Evolutionary conservation across 2,113 vertebrate species (phyloP), one percentile per base, ranked within the genome.

Genomic region (Colossoma macropomum): DNA sequence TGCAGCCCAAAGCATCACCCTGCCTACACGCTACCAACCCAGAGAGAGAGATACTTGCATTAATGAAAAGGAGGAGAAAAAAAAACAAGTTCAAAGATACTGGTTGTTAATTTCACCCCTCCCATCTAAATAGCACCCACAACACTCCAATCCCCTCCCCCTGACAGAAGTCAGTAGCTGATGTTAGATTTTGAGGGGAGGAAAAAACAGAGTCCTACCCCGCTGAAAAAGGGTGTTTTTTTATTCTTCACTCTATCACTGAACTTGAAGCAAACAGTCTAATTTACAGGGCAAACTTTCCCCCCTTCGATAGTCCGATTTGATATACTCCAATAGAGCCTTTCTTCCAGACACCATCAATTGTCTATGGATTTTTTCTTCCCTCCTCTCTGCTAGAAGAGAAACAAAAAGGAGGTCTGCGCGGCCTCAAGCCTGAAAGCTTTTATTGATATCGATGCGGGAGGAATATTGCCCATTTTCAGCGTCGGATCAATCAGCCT

Each of bases 281-380:
- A 93, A 93, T 93, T 94, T 92, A 91, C 91, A 89, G 90, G 85
- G 90, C 91, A 92, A 93, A 93, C 93, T 92, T 91, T 91, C 86
- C 87, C 89, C 87, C 90, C 87, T 91, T 90, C 91, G 56, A 93
- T 93, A 92, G 89, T 90, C 90, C 93, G 93, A 93, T 94, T 94
- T 95, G 93, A 94, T 94, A 92, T 93, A 94, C 93, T 94, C 91
- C 93, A 92, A 95, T 93, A 94, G 91, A 93, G 91, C 92, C 92
- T 92, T 93, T 94, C 92, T 93, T 90, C 91, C 92, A 94, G 93
- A 94, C 93, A 91, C 91, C 94, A 94, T 95, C 94, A 95, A 95
- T 94, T 94, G 94, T 92, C 91, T 93, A 95, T 95, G 88, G 93
- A 95, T 95, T 95, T 94, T 56, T 94, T 92, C 90, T 90, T 91